A percentile compares a stretch with the other conserved stretches of the same genome.
These are phyloP conservation scores for Caenorhabditis sp. DNA, from an alignment of 2,888 invertebrate species.

Conservation along the genomic window DNA sequence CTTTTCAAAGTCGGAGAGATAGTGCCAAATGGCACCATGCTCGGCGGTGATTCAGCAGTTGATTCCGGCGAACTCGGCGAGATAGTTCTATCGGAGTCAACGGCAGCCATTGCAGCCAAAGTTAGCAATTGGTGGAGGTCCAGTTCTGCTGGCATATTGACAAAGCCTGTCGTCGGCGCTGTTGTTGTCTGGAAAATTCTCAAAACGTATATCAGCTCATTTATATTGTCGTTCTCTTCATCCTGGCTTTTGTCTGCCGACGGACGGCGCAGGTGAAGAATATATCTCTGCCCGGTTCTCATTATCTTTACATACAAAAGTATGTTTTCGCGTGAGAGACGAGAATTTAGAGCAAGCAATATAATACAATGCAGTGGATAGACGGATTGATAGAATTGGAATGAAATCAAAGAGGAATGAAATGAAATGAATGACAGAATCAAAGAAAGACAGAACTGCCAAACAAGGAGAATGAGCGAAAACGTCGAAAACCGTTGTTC, in stretches of 20 bases:
- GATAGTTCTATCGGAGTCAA: constrained; percentile 5
- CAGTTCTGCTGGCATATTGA: constrained; percentile 9
- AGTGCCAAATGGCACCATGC: background rate
- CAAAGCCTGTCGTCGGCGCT: constrained; percentile 1
- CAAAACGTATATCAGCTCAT: constrained; percentile 33
- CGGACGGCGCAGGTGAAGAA: constrained; percentile 50
- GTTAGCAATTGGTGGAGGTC: background rate
- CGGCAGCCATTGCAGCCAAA: background rate
- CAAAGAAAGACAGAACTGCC: constrained; percentile 10
- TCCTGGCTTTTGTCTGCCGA: constrained; percentile 36
- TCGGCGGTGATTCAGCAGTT: constrained; percentile 1
- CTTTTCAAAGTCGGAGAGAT: background rate
- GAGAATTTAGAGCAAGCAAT: constrained; percentile 15
- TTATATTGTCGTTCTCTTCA: constrained; percentile 45
- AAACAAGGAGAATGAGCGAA: constrained; percentile 24
- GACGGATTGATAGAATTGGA: constrained; percentile 9
- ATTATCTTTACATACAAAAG: constrained; percentile 58
- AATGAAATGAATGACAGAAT: constrained; percentile 3
- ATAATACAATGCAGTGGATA: background rate
- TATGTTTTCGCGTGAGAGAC: constrained; percentile 39
- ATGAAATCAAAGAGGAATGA: constrained; percentile 13
- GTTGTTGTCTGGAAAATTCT: constrained; percentile 50
- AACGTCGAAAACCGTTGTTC: constrained; percentile 37
- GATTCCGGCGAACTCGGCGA: constrained; percentile 17
- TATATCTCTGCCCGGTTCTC: constrained; percentile 36